These are phyloP conservation scores for Heliconius erato DNA, from an alignment of 2,888 invertebrate species.

Conservation along the genomic window DNA sequence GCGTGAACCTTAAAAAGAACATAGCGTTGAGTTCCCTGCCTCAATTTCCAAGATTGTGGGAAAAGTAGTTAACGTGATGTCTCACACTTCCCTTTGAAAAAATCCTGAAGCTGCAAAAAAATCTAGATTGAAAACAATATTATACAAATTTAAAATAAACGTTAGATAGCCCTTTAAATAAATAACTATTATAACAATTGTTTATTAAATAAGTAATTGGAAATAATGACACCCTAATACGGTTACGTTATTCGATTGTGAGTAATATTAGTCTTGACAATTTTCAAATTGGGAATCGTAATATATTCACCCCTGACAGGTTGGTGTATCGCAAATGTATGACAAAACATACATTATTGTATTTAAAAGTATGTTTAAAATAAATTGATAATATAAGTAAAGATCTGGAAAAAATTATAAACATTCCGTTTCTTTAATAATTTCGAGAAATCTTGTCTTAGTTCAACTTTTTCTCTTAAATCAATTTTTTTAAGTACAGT, in stretches of 20 bases:
- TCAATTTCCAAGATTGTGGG: neutral
- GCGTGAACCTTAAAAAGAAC: neutral
- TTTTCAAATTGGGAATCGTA: slow-evolving; percentile 81
- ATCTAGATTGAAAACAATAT: neutral
- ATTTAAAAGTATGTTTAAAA: neutral
- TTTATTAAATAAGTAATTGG: slow-evolving; percentile 80
- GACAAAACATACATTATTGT: slow-evolving; percentile 13
- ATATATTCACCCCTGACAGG: slow-evolving; percentile 78
- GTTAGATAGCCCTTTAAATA: slow-evolving; percentile 28
- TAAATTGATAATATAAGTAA: too few species aligned
- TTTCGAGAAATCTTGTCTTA: too few species aligned
- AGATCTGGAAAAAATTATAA: too few species aligned
- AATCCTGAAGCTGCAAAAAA: too few species aligned
- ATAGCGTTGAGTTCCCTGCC: neutral
- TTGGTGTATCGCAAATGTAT: slow-evolving; percentile 50
- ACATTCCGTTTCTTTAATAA: too few species aligned
- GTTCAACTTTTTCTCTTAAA: too few species aligned
- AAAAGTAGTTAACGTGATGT: neutral
- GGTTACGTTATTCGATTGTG: slow-evolving; percentile 76
- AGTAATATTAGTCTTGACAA: slow-evolving; percentile 81
- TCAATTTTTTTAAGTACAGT: too few species aligned
- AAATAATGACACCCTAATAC: slow-evolving; percentile 77
- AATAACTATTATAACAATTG: slow-evolving; percentile 55
- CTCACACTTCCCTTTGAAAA: too few species aligned
- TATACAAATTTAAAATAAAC: neutral